These are phyloP conservation scores for Phylloscopus trochiloides DNA, from an alignment of 2,113 vertebrate genomes.

Conservation along the genomic window DNA sequence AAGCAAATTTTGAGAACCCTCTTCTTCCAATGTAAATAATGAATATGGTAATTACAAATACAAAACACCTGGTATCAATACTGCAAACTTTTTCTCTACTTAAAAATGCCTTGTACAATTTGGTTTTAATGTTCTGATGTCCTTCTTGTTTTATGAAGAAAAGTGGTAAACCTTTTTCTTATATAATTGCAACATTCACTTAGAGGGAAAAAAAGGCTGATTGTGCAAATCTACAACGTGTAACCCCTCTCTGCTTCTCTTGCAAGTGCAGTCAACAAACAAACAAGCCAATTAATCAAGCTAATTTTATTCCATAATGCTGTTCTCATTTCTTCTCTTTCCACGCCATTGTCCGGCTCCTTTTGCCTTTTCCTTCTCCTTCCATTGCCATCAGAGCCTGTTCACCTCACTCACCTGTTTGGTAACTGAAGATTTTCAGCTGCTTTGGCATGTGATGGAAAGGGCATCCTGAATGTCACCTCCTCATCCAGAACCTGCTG, in stretches of 20 bases:
- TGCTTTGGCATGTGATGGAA: constrained; percentile 53
- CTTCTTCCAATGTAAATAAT: not conserved
- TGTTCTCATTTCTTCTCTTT: not conserved
- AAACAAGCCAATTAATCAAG: not conserved
- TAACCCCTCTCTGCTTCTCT: not conserved
- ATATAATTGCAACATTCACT: not conserved
- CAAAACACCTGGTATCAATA: not conserved
- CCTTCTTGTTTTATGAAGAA: not conserved
- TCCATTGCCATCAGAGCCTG: not conserved
- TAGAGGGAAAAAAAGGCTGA: not conserved
- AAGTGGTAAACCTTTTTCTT: not conserved
- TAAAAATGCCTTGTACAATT: not conserved
- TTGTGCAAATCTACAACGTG: not conserved
- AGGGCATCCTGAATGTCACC: constrained; percentile 33
- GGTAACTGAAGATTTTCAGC: constrained; percentile 70
- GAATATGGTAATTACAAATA: not conserved
- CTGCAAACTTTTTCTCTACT: not conserved
- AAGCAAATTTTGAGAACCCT: not conserved
- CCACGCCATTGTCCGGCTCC: not conserved
- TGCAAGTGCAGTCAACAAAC: not conserved
- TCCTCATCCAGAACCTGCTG: not conserved
- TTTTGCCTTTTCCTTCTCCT: constrained; percentile 9
- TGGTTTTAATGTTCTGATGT: not conserved
- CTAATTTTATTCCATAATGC: not conserved
- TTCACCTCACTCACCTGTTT: constrained; percentile 57